A percentile compares a stretch with the other conserved stretches of the same genome.
These are phyloP conservation scores for Mesocentrotus franciscanus DNA, from an alignment of 53 echinoderm and acorn worm species.

Conservation along the genomic window DNA sequence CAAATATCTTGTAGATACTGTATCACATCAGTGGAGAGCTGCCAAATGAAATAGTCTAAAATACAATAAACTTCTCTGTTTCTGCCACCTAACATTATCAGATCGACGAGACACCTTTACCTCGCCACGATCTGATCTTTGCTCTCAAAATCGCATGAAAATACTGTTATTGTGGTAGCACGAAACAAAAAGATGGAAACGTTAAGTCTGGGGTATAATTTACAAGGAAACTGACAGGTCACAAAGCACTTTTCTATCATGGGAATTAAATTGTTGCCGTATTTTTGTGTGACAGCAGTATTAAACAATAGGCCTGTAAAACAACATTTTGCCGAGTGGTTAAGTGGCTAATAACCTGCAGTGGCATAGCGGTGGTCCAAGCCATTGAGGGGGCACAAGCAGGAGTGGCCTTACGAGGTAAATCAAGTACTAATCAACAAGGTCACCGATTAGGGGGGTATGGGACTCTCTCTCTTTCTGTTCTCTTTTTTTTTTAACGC, in stretches of 20 bases:
- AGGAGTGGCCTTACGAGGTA: too few relatives aligned
- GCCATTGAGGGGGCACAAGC: too few relatives aligned
- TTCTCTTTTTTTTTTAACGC: too few relatives aligned
- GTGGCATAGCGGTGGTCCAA: too few relatives aligned
- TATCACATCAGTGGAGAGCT: background rate
- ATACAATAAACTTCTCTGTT: background rate
- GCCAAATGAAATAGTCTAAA: background rate
- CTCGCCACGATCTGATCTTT: conserved; percentile 41
- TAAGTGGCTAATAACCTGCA: too few relatives aligned
- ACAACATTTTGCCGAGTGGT: too few relatives aligned
- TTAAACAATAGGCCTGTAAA: too few relatives aligned
- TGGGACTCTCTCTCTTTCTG: too few relatives aligned
- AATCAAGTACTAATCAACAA: too few relatives aligned
- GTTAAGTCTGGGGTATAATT: background rate
- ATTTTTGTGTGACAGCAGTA: too few relatives aligned
- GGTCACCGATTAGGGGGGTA: too few relatives aligned
- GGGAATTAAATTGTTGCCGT: background rate
- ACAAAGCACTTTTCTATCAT: background rate
- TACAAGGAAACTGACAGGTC: background rate
- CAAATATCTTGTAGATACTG: background rate
- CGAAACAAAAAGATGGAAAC: background rate
- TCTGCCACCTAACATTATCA: background rate
- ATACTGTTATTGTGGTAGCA: background rate
- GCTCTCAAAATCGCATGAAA: background rate
- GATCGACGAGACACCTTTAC: background rate